Base-by-base conservation (phyloP, 2,113 vertebrate genomes). In the Gavia stellata region DNA sequence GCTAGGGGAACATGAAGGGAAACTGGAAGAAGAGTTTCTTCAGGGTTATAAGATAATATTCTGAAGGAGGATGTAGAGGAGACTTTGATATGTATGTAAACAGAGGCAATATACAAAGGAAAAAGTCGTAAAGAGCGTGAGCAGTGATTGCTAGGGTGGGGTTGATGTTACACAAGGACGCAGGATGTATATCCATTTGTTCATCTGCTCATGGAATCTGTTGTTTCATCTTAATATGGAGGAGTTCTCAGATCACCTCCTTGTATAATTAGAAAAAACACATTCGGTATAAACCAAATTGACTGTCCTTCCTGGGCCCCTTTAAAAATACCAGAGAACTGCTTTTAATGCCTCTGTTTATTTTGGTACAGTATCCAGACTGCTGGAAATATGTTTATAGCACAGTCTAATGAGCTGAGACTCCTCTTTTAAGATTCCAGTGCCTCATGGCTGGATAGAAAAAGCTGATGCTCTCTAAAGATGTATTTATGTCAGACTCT, bases 271-370 rank as follows among this genome's bases (percentile, higher is more conserved):
- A 84, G 67, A 86, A 86, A 36, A 86, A 62, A 44, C 77, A 68
- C 38, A 42, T 14, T 65, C 53, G 26, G 2, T 47, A 2, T 71
- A 78, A 81, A 90, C 68, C 53, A 11, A 56, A 44, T 50, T 75
- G 70, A 70, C 62, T 84, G 29, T 91, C 70, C 81, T 94, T 95
- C 81, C 78, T 81, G 63, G 44, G 86, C 70, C 50, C 66, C 81
- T 90, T 86, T 92, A 90, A 88, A 95, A 96, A 92, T 90, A 93
- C 49, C 8, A 33, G 42, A 88, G 91, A 93, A 53, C 50, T 94
- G 86, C 45, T 91, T 92, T 90, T 92, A 94, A 91, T 92, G 78
- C 45, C 33, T 92, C 68, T 96, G 81, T 97, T 96, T 97, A 97
- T 94, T 91, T 92, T 97, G 75, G 89, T 96, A 70, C 83, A 42